Conservation (phyloP, 2,113 vertebrate species). For the Upupa epops region DNA sequence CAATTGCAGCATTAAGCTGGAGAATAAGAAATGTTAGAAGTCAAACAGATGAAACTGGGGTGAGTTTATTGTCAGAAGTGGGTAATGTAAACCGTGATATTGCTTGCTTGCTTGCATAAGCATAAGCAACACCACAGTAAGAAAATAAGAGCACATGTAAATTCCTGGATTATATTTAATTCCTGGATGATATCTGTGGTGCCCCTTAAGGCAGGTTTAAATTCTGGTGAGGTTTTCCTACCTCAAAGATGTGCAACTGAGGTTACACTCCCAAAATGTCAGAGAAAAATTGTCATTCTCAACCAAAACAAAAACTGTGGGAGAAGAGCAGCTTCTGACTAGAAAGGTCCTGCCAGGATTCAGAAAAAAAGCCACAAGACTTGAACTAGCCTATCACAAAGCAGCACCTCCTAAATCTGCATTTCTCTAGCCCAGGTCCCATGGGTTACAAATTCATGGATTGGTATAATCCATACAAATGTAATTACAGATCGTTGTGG, state of each 20-base stretch:
- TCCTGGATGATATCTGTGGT: background rate
- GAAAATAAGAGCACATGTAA: background rate
- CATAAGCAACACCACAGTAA: background rate
- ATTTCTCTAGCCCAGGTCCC: background rate
- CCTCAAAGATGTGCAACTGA: background rate
- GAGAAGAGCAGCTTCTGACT: background rate
- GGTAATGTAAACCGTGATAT: background rate
- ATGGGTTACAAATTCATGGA: constrained; percentile 28
- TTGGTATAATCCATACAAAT: constrained; percentile 59
- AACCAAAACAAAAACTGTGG: background rate
- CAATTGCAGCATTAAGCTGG: background rate
- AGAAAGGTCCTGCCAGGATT: background rate
- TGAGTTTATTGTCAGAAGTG: background rate
- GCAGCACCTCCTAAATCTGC: background rate
- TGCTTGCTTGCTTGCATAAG: background rate
- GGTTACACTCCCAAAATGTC: background rate
- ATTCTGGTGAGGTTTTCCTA: background rate
- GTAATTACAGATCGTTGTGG: constrained; percentile 48
- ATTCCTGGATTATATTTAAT: background rate
- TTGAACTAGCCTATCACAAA: background rate
- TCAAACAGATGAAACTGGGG: background rate
- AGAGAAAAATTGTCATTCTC: background rate
- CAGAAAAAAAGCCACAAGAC: background rate
- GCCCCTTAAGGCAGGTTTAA: background rate
- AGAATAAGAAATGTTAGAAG: background rate